Evolutionary conservation across 2,113 vertebrate genomes (phyloP), one percentile per base, ranked within the genome.

Genomic region (Coregonus clupeaformis): DNA sequence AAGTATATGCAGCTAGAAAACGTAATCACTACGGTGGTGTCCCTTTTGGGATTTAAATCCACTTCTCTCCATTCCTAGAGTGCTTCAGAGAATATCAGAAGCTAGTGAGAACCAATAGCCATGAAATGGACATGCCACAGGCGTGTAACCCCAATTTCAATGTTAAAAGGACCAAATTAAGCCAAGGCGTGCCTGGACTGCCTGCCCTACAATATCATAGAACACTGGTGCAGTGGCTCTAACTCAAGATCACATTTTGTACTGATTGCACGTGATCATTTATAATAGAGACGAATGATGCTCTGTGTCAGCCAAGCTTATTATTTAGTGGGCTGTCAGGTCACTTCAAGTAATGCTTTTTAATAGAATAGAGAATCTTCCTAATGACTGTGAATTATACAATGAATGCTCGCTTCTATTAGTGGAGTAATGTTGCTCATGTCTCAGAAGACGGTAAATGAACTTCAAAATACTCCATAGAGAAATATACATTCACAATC

Each of bases 91-190:
- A 65, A 65, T 65, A 65, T 65, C 63, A 65, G n/a, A 25, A 32
- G 29, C 30, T 32, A n/a, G 5, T 66, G 65, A 20, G 30, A 67
- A 16, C 65, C 65, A 67, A 67, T 20, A 42, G 65, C 18, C 30
- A 42, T 67, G 65, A 67, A 67, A 36, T 67, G 29, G 30, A 67
- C 20, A 67, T n/a, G 6, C 65, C 30, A 67, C 30, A 67, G 29
- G 16, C 65, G 65, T 67, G 65, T 67, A 20, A 67, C 30, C 16
- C 29, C 65, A 67, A 67, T 67, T 67, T n/a, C 65, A 67, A 67
- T 32, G 65, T 29, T 67, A 67, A 67, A 67, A 67, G 29, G 30
- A 67, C 13, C 30, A 67, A 30, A 66, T 66, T n/a, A 67, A 36
- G 30, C 64, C 30, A 29, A 32, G 29, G 16, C 64, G 42, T 67